Conservation (phyloP, 30 jellyfish, hydroid and myxozoan species). For the Clytia hemisphaerica region DNA sequence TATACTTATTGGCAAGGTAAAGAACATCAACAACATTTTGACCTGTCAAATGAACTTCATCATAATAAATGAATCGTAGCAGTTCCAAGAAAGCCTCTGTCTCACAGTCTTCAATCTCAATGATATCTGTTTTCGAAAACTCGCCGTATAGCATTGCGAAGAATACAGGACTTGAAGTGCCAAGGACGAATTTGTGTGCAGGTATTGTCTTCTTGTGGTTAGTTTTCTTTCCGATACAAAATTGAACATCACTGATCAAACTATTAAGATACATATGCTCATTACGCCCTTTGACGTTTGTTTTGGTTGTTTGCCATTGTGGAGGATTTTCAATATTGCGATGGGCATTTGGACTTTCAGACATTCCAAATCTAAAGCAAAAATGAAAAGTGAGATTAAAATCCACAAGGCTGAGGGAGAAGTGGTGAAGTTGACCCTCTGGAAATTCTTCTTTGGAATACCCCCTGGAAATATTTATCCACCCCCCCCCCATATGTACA, state of each 20-base stretch:
- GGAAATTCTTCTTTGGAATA: too few species aligned
- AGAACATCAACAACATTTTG: slow-evolving; percentile 68
- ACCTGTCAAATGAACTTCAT: slow-evolving; percentile 53
- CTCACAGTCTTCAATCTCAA: slow-evolving; percentile 79
- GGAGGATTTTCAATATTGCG: neutral
- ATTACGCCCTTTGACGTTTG: slow-evolving; percentile 70
- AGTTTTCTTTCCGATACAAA: slow-evolving; percentile 58
- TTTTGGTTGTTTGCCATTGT: slow-evolving; percentile 89
- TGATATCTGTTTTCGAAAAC: slow-evolving; percentile 22
- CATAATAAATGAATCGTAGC: slow-evolving; percentile 78
- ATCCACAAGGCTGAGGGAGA: too few species aligned
- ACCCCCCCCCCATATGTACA: too few species aligned
- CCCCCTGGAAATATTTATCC: too few species aligned
- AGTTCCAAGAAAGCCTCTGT: slow-evolving; percentile 83
- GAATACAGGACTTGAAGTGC: slow-evolving; percentile 95
- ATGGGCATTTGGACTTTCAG: too few species aligned
- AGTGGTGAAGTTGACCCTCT: too few species aligned
- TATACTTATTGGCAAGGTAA: slow-evolving; percentile 84
- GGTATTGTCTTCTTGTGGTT: slow-evolving; percentile 33
- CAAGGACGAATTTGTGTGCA: slow-evolving; percentile 87
- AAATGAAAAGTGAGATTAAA: too few species aligned
- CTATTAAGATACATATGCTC: slow-evolving; percentile 73
- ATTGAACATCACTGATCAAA: slow-evolving; percentile 74
- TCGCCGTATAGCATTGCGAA: slow-evolving; percentile 93
- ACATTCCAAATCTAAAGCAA: too few species aligned